These are phyloP conservation scores for Papilio polytes DNA, from an alignment of 1,140 invertebrate species.

Conservation along the genomic window DNA sequence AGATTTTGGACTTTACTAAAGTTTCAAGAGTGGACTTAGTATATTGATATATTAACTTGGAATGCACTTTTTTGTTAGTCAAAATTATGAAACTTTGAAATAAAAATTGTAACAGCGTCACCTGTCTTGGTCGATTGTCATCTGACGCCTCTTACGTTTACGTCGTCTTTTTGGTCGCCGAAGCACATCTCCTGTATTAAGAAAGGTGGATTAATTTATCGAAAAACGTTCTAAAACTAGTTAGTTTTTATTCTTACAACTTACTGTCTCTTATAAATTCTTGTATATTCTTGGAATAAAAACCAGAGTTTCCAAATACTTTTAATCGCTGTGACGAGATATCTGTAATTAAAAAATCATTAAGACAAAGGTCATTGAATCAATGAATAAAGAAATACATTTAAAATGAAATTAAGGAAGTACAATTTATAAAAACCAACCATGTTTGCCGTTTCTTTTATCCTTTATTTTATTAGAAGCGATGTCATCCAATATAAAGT, in stretches of 20 bases:
- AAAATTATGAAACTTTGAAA: neutral
- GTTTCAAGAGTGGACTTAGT: neutral
- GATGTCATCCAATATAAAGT: constrained; percentile 13
- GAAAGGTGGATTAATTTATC: neutral
- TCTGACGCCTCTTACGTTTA: neutral
- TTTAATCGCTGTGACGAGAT: neutral
- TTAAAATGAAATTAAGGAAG: neutral
- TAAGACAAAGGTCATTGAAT: neutral
- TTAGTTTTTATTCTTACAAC: neutral
- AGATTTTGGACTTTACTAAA: neutral
- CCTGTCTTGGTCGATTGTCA: constrained; percentile 5
- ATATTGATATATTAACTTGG: neutral
- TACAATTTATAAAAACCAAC: neutral
- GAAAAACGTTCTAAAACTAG: neutral
- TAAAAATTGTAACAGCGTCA: neutral
- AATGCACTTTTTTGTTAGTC: neutral
- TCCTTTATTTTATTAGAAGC: constrained; percentile 13
- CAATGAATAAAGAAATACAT: neutral
- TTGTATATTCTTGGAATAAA: constrained; percentile 15
- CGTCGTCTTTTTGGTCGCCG: neutral
- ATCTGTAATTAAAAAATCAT: neutral
- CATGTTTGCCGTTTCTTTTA: constrained; percentile 16
- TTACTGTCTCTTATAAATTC: constrained; percentile 22
- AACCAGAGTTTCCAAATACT: constrained; percentile 32
- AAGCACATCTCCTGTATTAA: neutral